Evolutionary conservation across 2,888 invertebrate genomes (phyloP), one percentile per base, ranked within the genome.

Genomic region (Glyphotaelius pellucidus): DNA sequence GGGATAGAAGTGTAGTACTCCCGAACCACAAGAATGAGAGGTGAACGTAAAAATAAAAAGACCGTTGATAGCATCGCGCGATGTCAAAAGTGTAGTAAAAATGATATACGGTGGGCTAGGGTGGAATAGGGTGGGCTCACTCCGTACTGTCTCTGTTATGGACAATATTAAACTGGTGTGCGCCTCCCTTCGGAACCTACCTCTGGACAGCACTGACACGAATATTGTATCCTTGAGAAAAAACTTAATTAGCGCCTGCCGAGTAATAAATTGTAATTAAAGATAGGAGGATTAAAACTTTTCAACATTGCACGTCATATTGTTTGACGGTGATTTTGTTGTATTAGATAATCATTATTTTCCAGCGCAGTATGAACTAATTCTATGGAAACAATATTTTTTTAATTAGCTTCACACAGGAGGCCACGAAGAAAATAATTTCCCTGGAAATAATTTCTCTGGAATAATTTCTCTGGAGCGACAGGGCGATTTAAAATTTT

Each of bases 51-150:
- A 87, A 86, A 90, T 91, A 90, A 84, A 92, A 91, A 91, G 86
- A 90, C 52, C 81, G 47, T 86, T 84, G 92, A 92, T 92, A 90
- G 90, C 85, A 90, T 87, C 91, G 90, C 80, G 52, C 42, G 91
- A 89, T 92, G 91, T 90, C 86, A 83, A 89, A 93, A 91, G 87
- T 90, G 93, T 90, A 93, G 90, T 93, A 90, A 92, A 91, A 92
- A 86, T 93, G 92, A 93, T 92, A 85, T 87, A 93, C 91, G 31
- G 90, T 42, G 83, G 47, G 35, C n/a, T 87, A 87, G 79, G 79
- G 32, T 30, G 52, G n/a, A 90, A 81, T 47, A 31, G 79, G 89
- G 89, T 52, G 19, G 84, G 30, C 86, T 80, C 38, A 67, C 80
- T 30, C 47, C 86, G 86, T 42, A 47, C 86, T 83, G 83, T 83